Base-by-base conservation (phyloP, 2,797 vertebrate species). In the Sciaenops ocellatus region DNA sequence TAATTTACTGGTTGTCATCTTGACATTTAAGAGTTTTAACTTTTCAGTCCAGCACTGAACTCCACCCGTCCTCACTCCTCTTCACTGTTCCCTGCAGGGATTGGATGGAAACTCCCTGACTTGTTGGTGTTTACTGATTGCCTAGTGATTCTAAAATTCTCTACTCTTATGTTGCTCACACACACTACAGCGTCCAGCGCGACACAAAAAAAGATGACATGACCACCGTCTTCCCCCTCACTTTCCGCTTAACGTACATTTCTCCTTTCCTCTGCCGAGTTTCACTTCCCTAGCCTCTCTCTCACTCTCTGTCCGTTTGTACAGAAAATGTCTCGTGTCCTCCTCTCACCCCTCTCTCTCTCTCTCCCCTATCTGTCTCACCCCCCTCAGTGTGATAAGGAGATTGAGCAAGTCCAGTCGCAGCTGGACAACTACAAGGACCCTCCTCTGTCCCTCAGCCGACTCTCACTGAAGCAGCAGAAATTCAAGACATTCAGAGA, bases 391-490 rank as follows among this genome's bases (percentile, higher is more conserved):
- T 95, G 94, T 55, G 95, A 96, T 89, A 87, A 85, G 69, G 94
- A 97, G 91, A 93, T 96, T 59, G 90, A 95, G 67, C 91, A 92
- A 63, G 93, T 96, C 62, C 94, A 95, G 86, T 87, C 92, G 0
- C 94, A 95, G 90, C 88, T 96, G 76, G 92, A 94, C 3, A 91
- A 94, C 70, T 96, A 94, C 83, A 95, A 88, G 79, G 94, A 95
- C 51, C 95, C 95, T 46, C 95, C 95, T 22, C 91, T 95, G 26
- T 96, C 95, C 18, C 94, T 96, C 78, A 95, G 95, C 90, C 89
- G 93, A 51, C 92, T 96, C 18, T 95, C 96, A 2, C 95, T 96
- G 86, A 95, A 95, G 59, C 96, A 97, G 84, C 95, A 96, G 80
- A 94, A 92, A 61, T 97, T 97, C 90, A 95, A 92, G 82, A 93